A percentile compares a stretch with the other conserved stretches of the same genome.
Evolutionary conservation across 2,113 vertebrate species (phyloP).

Genomic region (Oplegnathus fasciatus): DNA sequence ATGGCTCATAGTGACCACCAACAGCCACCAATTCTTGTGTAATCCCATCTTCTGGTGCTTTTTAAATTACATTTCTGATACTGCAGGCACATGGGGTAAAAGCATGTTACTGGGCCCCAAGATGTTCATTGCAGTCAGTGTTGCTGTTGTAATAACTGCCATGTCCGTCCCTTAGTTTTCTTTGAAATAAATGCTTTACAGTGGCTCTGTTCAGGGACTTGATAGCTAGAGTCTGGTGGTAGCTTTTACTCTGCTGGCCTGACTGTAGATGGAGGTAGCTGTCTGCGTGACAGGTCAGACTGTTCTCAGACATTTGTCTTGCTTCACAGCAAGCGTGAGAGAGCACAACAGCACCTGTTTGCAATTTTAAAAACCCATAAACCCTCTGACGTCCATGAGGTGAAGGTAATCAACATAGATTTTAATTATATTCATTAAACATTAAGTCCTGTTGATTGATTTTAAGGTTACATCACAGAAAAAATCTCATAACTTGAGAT

Average conservation of each 20-base stretch:
- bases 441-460: slow-evolving; percentile 4
- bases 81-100: background rate
- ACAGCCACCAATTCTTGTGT: background rate
- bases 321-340: slow-evolving; percentile 17
- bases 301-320: slow-evolving; percentile 56
- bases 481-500: background rate
- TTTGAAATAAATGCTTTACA: background rate
- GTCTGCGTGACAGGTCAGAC: slow-evolving; percentile 63
- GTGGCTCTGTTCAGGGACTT: background rate
- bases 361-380: slow-evolving; percentile 13
- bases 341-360: slow-evolving; percentile 35
- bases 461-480: slow-evolving; percentile 6
- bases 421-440: slow-evolving; percentile 37
- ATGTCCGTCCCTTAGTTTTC: background rate
- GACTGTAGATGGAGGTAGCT: slow-evolving; percentile 20
- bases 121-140: background rate
- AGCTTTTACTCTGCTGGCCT: slow-evolving; percentile 17
- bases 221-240: background rate
- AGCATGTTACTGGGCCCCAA: background rate
- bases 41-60: background rate
- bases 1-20: slow-evolving; percentile 47
- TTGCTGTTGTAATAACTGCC: background rate
- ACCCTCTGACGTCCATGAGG: background rate
- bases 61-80: background rate
- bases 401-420: slow-evolving; percentile 6